Evolutionary conservation across 2,113 vertebrate species (phyloP).

Genomic region (Atlantisia rogersi): DNA sequence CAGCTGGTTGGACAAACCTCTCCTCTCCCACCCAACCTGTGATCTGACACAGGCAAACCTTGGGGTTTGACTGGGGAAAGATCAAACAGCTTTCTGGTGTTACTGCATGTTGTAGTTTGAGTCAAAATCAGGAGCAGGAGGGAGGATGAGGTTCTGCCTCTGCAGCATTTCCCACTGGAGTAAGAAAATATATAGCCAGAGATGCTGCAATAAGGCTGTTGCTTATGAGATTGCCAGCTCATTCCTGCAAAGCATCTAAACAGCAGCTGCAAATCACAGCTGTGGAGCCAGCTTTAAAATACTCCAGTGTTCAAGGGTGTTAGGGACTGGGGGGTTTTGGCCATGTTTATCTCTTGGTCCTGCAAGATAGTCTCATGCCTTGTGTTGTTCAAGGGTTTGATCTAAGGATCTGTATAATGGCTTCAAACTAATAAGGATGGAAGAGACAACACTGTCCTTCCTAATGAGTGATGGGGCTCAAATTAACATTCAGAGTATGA

Average conservation of each 20-base stretch:
- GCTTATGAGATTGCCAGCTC: neutral
- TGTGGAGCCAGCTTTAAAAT: neutral
- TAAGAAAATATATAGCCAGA: neutral
- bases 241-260: neutral
- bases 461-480: conserved; percentile 15
- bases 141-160: neutral
- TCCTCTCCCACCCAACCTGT: neutral
- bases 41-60: neutral
- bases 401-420: neutral
- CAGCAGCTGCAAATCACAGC: neutral
- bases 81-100: neutral
- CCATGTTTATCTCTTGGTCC: neutral
- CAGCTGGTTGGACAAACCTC: neutral
- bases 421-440: neutral
- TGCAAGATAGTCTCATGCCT: neutral
- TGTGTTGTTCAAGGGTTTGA: neutral
- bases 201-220: neutral
- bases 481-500: conserved; percentile 17
- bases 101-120: neutral
- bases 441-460: neutral
- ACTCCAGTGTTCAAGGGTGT: neutral
- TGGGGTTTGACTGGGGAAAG: neutral
- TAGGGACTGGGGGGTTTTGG: neutral
- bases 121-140: neutral
- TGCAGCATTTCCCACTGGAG: neutral